A percentile compares a stretch with the other conserved stretches of the same genome.
Evolutionary conservation across 2,113 vertebrate genomes (phyloP).

Genomic region (Callopanchax toddi): DNA sequence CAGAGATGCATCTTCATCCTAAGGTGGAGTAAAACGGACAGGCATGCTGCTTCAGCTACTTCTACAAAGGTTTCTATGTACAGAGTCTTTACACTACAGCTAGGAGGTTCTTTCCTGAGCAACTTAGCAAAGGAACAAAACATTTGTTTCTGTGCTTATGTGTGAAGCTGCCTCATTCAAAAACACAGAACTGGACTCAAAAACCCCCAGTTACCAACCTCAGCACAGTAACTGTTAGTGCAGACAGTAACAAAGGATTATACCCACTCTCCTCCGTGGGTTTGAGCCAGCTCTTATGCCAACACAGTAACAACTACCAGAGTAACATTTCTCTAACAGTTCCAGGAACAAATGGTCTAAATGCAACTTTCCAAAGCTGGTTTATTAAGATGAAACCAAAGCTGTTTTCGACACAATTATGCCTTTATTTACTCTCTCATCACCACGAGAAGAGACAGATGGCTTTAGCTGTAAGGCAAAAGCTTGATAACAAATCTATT

Average conservation of each 20-base stretch:
- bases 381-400: slow-evolving; percentile 60
- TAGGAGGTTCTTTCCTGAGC: slow-evolving; percentile 73
- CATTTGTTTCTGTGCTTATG: slow-evolving; percentile 42
- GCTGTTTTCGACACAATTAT: slow-evolving; percentile 38
- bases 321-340: slow-evolving; percentile 31
- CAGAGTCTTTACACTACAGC: slow-evolving; percentile 76
- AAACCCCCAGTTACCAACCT: slow-evolving; percentile 35
- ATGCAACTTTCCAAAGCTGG: slow-evolving; percentile 38
- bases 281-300: slow-evolving; percentile 13
- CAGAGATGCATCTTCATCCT: slow-evolving; percentile 42
- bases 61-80: slow-evolving; percentile 79
- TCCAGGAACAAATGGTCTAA: slow-evolving; percentile 35
- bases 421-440: slow-evolving; percentile 29
- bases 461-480: slow-evolving; percentile 29
- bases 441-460: slow-evolving; percentile 16
- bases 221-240: slow-evolving; percentile 32
- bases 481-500: slow-evolving; percentile 35
- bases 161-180: slow-evolving; percentile 60
- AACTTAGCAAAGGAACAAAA: slow-evolving; percentile 54
- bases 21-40: slow-evolving; percentile 58
- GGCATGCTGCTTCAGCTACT: slow-evolving; percentile 80
- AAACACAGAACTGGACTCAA: slow-evolving; percentile 24
- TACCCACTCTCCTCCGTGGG: neutral
- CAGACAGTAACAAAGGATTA: slow-evolving; percentile 14
- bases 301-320: slow-evolving; percentile 22